Evolutionary conservation across 2,888 invertebrate species (phyloP).

Genomic region (Sipha maydis): DNA sequence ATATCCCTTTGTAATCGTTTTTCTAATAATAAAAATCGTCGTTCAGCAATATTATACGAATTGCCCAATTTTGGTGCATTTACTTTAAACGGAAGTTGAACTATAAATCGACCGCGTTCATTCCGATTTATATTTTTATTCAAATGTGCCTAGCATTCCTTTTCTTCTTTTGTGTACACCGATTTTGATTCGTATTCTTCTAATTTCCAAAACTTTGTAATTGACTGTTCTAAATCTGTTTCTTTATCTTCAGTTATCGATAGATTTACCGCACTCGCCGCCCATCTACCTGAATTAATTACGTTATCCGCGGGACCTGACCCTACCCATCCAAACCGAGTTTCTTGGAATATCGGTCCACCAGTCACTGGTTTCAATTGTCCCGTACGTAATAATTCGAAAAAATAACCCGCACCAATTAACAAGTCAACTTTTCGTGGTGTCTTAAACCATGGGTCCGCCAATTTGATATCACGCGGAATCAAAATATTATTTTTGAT

Average conservation of each 20-base stretch:
- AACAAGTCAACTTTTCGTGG: background rate
- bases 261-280: too few relatives aligned
- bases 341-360: background rate
- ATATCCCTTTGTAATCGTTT: constrained; percentile 1
- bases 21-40: too few relatives aligned
- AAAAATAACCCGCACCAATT: background rate
- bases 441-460: background rate
- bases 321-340: background rate
- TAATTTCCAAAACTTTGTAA: background rate
- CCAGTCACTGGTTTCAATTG: background rate
- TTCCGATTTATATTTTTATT: background rate
- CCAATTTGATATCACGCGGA: background rate
- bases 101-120: background rate
- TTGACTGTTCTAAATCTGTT: background rate
- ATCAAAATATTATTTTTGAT: background rate
- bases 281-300: too few relatives aligned
- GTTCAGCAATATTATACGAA: too few relatives aligned
- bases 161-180: background rate
- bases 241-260: too few relatives aligned
- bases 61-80: background rate
- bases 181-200: background rate
- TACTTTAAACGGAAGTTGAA: background rate
- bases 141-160: background rate
- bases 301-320: too few relatives aligned
- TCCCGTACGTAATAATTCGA: background rate